phyloP scores from a whole-genome alignment of 2,113 vertebrate species.

The Podarcis muralis region DNA sequence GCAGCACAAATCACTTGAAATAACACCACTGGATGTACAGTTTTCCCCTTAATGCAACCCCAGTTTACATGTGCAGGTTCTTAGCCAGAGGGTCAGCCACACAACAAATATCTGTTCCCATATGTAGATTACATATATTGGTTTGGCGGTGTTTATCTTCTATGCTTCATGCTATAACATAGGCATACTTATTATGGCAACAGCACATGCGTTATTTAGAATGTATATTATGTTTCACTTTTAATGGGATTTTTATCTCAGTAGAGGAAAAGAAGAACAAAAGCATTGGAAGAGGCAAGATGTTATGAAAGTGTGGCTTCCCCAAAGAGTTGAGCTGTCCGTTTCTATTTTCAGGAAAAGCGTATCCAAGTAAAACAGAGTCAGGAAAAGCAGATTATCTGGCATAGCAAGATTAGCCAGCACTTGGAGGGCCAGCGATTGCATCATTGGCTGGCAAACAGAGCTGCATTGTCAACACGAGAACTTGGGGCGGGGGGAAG shows the following conservation, averaged over 20 bases:
- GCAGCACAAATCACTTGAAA: not conserved
- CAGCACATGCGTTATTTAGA: not conserved
- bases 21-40: not conserved
- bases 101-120: not conserved
- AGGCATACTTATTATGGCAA: not conserved
- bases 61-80: not conserved
- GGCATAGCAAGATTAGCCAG: not conserved
- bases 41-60: not conserved
- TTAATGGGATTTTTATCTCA: not conserved
- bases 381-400: not conserved
- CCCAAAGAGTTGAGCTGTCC: not conserved
- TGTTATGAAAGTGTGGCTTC: not conserved
- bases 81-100: not conserved
- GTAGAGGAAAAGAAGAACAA: not conserved
- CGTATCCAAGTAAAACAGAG: not conserved
- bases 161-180: not conserved
- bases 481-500: not conserved
- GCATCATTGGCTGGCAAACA: not conserved
- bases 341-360: not conserved
- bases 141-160: not conserved
- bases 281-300: not conserved
- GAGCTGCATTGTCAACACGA: not conserved
- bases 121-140: not conserved
- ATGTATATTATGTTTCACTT: not conserved
- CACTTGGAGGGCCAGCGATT: not conserved